phyloP scores from a whole-genome alignment of 2,113 vertebrate species.

The Nannobrachium achirus region DNA sequence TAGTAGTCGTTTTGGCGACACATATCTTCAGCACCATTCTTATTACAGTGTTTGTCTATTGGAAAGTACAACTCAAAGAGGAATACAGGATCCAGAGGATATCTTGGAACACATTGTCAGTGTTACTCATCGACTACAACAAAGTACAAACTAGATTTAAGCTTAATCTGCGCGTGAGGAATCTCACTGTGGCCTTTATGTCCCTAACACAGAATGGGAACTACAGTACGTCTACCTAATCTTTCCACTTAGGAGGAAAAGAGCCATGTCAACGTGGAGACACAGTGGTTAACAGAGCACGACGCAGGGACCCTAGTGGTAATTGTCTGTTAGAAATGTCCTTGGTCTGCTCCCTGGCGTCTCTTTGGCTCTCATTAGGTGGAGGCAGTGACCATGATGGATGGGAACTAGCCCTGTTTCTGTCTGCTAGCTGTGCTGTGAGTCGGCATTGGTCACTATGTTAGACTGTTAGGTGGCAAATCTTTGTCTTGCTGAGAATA shows the following conservation, averaged over 20 bases:
- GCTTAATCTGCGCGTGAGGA: conserved; percentile 56
- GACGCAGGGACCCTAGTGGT: conserved; percentile 29
- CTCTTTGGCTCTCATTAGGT: conserved; percentile 52
- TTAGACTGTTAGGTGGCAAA: conserved; percentile 39
- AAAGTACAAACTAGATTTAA: conserved; percentile 33
- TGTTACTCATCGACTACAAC: no score
- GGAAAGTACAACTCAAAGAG: no score
- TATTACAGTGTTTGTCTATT: no score
- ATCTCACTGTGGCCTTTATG: conserved; percentile 32
- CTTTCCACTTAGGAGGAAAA: conserved; percentile 33
- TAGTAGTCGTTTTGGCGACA: no score
- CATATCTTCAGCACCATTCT: no score
- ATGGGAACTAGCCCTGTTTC: conserved; percentile 43
- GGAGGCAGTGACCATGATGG: conserved; percentile 56
- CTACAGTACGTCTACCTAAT: conserved; percentile 24
- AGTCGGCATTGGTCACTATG: conserved; percentile 42
- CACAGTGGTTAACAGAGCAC: conserved; percentile 30
- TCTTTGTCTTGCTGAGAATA: conserved; percentile 27
- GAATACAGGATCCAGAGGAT: no score
- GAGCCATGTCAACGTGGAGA: conserved; percentile 30
- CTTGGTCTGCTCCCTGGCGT: conserved; percentile 54
- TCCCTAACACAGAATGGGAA: conserved; percentile 23
- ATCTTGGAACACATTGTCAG: no score
- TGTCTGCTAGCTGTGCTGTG: conserved; percentile 50
- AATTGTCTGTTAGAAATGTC: conserved; percentile 52